A percentile compares a stretch with the other conserved stretches of the same genome.
These are phyloP conservation scores for Tinamus major DNA, from an alignment of 2,797 vertebrate species.

Conservation along the genomic window DNA sequence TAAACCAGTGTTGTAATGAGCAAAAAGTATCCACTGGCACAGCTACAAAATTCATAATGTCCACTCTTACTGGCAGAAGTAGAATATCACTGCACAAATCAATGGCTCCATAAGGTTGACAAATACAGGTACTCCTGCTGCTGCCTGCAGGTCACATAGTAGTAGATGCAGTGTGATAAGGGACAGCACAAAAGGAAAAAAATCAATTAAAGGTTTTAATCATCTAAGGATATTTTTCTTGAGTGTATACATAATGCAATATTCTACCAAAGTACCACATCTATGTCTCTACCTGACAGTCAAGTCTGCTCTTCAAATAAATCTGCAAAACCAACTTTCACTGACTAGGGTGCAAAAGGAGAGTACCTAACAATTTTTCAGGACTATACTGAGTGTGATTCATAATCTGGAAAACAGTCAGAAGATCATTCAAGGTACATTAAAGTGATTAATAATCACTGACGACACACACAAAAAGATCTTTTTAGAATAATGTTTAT, in stretches of 20 bases:
- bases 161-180: not conserved
- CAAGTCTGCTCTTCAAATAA: no score
- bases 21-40: fast-evolving
- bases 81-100: not conserved
- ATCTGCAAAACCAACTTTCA: not conserved
- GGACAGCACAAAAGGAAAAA: not conserved
- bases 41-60: not conserved
- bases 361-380: not conserved
- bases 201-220: no score
- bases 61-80: not conserved
- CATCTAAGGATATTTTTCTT: no score
- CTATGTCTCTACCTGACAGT: no score
- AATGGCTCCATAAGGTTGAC: not conserved
- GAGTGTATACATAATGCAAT: no score
- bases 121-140: not conserved
- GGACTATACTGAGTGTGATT: not conserved
- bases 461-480: not conserved
- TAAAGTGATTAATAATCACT: not conserved
- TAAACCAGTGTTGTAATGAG: not conserved
- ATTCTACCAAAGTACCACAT: no score
- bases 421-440: not conserved
- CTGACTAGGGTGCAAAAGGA: not conserved
- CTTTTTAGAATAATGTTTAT: not conserved
- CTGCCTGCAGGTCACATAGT: not conserved
- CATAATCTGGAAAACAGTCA: not conserved